Conservation (phyloP, 53 echinoderm and acorn worm species). For the Stichopus horrens region DNA sequence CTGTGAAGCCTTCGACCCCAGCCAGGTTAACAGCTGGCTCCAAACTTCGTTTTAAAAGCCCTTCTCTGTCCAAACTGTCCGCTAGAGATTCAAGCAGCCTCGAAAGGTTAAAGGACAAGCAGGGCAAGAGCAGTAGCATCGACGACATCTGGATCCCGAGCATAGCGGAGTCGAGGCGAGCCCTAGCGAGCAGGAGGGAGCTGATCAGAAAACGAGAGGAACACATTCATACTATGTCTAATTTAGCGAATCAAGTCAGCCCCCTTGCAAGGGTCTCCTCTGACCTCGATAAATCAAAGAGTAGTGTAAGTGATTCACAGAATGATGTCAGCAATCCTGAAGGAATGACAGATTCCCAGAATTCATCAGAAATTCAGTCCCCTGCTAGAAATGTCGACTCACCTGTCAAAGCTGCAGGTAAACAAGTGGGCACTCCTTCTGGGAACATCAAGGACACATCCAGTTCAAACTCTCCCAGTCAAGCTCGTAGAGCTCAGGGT, state of each 20-base stretch:
- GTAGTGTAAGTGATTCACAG: background rate
- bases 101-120: constrained; percentile 2
- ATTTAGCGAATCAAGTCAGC: background rate
- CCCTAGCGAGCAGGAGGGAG: constrained; percentile 57
- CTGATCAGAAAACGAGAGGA: constrained; percentile 54
- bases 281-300: constrained; percentile 9
- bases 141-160: constrained; percentile 48
- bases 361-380: background rate
- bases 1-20: constrained; percentile 20
- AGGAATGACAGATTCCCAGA: background rate
- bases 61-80: constrained; percentile 29
- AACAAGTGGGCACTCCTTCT: background rate
- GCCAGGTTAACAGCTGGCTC: constrained; percentile 18
- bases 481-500: background rate
- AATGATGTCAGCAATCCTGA: background rate
- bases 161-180: constrained; percentile 55
- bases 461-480: background rate
- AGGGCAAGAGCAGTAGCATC: constrained; percentile 38
- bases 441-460: background rate
- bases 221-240: background rate
- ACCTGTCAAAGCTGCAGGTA: background rate
- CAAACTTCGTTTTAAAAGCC: constrained; percentile 15
- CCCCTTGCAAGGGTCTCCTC: background rate
- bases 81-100: constrained; percentile 27
- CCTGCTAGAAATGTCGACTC: background rate